phyloP scores from a whole-genome alignment of 2,797 vertebrate genomes.

The Lacerta agilis region DNA sequence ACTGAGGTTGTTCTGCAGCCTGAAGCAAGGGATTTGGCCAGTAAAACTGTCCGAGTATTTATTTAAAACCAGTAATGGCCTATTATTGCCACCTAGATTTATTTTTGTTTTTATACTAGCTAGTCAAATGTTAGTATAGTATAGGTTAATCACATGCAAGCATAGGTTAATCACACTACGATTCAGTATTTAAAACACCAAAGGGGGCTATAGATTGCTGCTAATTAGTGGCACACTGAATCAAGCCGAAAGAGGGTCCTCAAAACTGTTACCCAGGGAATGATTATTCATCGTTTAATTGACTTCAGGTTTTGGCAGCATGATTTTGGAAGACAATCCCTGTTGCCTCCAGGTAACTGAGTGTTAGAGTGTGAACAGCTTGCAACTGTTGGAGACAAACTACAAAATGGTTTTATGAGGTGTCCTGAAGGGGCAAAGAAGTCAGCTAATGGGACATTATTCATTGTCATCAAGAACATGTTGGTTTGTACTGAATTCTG shows the following conservation, averaged over 20 bases:
- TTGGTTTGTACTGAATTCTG: conserved; percentile 30
- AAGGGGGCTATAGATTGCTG: neutral
- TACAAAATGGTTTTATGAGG: conserved; percentile 41
- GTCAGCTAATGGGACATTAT: neutral
- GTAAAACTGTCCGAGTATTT: neutral
- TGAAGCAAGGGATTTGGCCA: neutral
- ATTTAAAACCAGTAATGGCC: neutral
- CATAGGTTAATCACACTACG: neutral
- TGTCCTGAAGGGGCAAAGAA: neutral
- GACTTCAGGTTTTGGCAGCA: conserved; percentile 31
- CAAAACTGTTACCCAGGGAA: neutral
- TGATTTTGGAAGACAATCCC: neutral
- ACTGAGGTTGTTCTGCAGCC: neutral
- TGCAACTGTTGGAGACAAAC: conserved; percentile 37
- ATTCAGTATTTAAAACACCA: neutral
- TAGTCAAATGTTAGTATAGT: neutral
- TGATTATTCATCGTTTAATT: conserved; percentile 2
- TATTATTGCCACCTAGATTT: neutral
- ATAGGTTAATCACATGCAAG: too few relatives aligned
- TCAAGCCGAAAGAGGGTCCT: conserved; percentile 30
- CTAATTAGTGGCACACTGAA: neutral
- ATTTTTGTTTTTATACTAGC: neutral
- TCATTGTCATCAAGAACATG: conserved; percentile 28
- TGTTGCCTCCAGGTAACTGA: conserved; percentile 13
- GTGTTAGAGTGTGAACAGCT: conserved; percentile 17